Evolutionary conservation across 1,140 invertebrate species (phyloP).

Genomic region (Mylabris phalerata): DNA sequence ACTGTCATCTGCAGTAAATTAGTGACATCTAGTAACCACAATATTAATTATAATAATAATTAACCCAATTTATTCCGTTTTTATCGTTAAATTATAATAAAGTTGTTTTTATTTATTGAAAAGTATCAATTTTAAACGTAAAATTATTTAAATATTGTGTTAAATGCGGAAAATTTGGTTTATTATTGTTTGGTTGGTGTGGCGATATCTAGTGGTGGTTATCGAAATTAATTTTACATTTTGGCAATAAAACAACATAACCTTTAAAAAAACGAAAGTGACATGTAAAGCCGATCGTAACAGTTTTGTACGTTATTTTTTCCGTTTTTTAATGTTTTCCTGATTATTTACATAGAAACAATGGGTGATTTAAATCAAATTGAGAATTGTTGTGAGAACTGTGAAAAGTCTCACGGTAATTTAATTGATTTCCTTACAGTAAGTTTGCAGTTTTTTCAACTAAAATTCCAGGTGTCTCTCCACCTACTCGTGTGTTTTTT

Average conservation of each 20-base stretch:
- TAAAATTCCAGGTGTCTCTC: constrained; percentile 3
- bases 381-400: constrained; percentile 1
- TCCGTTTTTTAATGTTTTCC: not conserved
- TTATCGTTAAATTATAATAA: too few species aligned
- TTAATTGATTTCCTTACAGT: not conserved
- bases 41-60: too few species aligned
- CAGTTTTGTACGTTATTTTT: not conserved
- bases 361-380: not conserved
- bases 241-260: constrained; percentile 1
- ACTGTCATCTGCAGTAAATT: constrained; percentile 4
- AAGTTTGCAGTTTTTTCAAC: not conserved
- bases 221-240: not conserved
- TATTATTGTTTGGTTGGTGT: too few species aligned
- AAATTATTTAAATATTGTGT: too few species aligned
- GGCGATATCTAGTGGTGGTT: too few species aligned
- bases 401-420: not conserved
- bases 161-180: too few species aligned
- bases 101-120: too few species aligned
- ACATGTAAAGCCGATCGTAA: too few species aligned
- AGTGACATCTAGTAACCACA: constrained; percentile 1
- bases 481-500: not conserved
- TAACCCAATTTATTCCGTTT: too few species aligned
- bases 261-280: not conserved
- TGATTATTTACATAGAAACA: not conserved
- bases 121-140: too few species aligned